These are phyloP conservation scores for Vulpes vulpes DNA, from an alignment of 2,113 vertebrate genomes.

Conservation along the genomic window DNA sequence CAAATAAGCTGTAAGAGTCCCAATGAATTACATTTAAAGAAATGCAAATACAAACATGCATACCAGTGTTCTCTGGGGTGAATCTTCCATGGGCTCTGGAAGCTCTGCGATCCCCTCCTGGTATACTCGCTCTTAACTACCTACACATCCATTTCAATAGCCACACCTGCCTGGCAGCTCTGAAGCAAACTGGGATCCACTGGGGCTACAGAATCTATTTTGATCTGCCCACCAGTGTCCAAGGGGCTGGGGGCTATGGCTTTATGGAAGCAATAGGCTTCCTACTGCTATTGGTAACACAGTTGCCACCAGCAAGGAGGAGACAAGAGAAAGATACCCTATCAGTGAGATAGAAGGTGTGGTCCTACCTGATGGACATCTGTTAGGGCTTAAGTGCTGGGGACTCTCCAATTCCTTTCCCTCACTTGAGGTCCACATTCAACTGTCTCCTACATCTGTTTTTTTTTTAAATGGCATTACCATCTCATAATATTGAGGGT, in stretches of 20 bases:
- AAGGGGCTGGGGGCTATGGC: background rate
- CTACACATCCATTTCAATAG: background rate
- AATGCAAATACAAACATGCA: background rate
- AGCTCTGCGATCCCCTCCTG: background rate
- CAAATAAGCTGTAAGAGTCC: background rate
- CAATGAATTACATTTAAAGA: background rate
- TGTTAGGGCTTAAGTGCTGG: background rate
- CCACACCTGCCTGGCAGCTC: background rate
- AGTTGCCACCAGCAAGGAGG: background rate
- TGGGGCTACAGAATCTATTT: no score
- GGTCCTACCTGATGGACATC: background rate
- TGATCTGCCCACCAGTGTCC: background rate
- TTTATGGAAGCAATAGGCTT: background rate
- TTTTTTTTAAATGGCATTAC: background rate
- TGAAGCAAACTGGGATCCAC: background rate
- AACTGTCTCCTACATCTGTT: background rate
- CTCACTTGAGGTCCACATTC: background rate
- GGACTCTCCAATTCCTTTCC: background rate
- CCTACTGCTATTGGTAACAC: background rate
- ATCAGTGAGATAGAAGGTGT: background rate
- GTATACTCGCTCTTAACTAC: accelerated
- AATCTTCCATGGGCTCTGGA: background rate
- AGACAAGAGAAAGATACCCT: background rate
- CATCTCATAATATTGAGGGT: background rate
- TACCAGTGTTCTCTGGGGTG: background rate